Base-by-base conservation (phyloP, 2,888 invertebrate species). In the Charanyca ferruginea region DNA sequence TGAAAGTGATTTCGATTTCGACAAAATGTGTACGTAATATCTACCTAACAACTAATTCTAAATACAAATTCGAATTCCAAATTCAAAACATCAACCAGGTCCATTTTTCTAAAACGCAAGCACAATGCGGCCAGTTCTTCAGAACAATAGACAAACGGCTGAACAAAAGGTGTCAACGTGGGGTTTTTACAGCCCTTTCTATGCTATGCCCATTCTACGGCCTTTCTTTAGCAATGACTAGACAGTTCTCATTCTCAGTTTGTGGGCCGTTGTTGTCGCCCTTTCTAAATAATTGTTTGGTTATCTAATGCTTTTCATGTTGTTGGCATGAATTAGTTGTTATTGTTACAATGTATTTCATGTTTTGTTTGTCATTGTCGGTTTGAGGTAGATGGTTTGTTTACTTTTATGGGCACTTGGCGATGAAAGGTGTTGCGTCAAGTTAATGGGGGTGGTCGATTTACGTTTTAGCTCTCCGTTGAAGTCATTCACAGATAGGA, bases 221-320 rank as follows among this genome's bases (percentile, higher is more conserved):
- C 66, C 55, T 75, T 78, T 77, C 78, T 77, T 77, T 70, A 38
- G 44, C 41, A 57, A 70, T 81, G 81, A 81, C 80, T 78, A 70
- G 80, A 67, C 83, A 48, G 62, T 69, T 66, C 63, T 58, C 64
- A 72, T 66, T 71, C 77, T 48, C 45, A 54, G 55, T 57, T n/a
- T 42, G 54, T 18, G 55, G 57, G 35, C 35, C 8, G 60, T 71
- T 61, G 55, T 61, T 60, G 78, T 77, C 61, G 66, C 66, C 75
- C 67, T 78, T 78, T 78, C 66, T 77, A 74, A 80, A 81, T 80
- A 80, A 81, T 80, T 79, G 77, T 79, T 79, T 66, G 62, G 68
- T 65, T 63, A 70, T 71, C 67, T 53, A 71, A 77, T 60, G 73
- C 73, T 66, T 63, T 77, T 71, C 62, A 53, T 77, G 67, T 78